Evolutionary conservation across 2,113 vertebrate species (phyloP), one percentile per base, ranked within the genome.

Genomic region (Vidua chalybeata): DNA sequence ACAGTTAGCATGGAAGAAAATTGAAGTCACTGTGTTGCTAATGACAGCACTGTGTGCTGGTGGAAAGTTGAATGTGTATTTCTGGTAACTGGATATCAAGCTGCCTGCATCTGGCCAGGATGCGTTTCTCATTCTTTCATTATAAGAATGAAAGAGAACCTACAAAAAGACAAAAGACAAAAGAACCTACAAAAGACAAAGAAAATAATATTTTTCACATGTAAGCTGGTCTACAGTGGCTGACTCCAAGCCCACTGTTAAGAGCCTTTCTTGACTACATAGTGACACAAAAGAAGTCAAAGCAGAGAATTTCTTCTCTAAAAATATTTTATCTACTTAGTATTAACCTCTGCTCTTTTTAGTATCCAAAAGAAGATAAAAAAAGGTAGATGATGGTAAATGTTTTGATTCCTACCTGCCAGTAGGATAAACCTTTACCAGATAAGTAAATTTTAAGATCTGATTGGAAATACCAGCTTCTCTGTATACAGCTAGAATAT

Each of bases 61-160:
- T 37, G 24, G 66, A 28, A 86, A 45, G 28, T 7, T 58, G 54
- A 82, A 77, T 10, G 21, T 76, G 43, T 56, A 37, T 76, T 18
- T 89, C 43, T 74, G n/a, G 55, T 37, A 62, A 46, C 20, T 59
- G 37, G 11, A 75, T 61, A 19, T n/a, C 51, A 24, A 54, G 27
- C 45, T 79, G 30, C 58, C 46, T 61, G 49, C 63, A 94, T 24
- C 69, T 84, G 78, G 20, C 39, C 39, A 59, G 52, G 35, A n/a
- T 46, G 51, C 5, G 11, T 77, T 51, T 39, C 22, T 15, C 14
- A 23, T 62, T 69, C 24, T 45, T 74, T 27, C 26, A 7, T 37
- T 49, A 27, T 1, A 66, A 3, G 0, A 1, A 1, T 45, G 69
- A 69, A 62, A n/a, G 17, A 63, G 4, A 63, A 76, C 22, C 11